Percentiles rank a stretch among this genome's conserved stretches.
Evolutionary conservation across 2,113 vertebrate genomes (phyloP).

Genomic region (Heterochromis multidens): DNA sequence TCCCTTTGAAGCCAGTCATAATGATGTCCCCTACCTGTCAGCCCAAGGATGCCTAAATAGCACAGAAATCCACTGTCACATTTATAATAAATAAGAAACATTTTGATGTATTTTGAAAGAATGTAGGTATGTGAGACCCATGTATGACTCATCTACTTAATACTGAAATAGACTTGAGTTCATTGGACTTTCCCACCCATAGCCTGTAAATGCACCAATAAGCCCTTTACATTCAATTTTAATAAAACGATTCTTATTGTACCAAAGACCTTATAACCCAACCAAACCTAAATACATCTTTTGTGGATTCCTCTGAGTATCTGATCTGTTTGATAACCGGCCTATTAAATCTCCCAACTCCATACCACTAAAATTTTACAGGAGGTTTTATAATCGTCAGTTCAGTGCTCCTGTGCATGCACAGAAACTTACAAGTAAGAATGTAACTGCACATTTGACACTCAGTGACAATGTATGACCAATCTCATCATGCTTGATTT

Average conservation of each 20-base stretch:
- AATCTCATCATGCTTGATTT: too few relatives aligned
- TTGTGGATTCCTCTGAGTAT: neutral
- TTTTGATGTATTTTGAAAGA: conserved; percentile 1
- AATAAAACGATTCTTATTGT: neutral
- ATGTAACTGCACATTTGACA: neutral
- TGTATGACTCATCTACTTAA: neutral
- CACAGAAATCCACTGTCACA: conserved; percentile 2
- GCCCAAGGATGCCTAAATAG: conserved; percentile 17
- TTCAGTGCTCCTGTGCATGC: neutral
- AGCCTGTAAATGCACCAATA: neutral
- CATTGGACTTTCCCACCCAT: neutral
- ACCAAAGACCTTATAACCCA: neutral
- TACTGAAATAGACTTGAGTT: neutral
- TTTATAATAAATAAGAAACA: conserved; percentile 35
- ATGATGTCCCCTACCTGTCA: conserved; percentile 50
- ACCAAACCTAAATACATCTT: neutral
- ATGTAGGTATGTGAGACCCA: neutral
- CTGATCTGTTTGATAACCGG: neutral
- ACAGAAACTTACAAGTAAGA: too few relatives aligned
- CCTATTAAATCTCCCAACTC: neutral
- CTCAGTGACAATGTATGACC: too few relatives aligned
- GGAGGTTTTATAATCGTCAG: neutral
- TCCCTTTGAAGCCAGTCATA: conserved; percentile 36
- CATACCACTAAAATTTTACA: neutral
- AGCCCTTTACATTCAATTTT: neutral